Evolutionary conservation across 2,113 vertebrate species (phyloP).

Genomic region (Garra rufa): DNA sequence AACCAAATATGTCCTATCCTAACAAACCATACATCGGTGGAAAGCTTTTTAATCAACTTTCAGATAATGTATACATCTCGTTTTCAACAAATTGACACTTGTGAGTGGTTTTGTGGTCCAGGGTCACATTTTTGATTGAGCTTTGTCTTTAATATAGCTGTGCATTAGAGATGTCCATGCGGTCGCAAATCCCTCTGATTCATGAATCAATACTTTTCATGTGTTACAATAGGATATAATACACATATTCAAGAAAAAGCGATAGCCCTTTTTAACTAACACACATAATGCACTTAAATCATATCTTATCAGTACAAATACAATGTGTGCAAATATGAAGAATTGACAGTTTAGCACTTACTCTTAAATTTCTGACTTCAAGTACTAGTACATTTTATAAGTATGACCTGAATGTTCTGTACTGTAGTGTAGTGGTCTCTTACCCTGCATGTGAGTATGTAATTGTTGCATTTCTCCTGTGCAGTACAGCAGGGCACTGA

Average conservation of each 20-base stretch:
- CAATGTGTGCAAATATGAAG: neutral
- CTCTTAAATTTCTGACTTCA: too few species aligned
- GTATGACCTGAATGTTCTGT: neutral
- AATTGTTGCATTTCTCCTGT: slow-evolving; percentile 73
- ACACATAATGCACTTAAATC: neutral
- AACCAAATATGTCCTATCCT: too few species aligned
- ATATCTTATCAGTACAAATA: neutral
- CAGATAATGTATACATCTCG: too few species aligned
- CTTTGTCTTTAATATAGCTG: too few species aligned
- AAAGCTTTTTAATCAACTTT: too few species aligned
- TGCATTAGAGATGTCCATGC: too few species aligned
- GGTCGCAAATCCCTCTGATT: neutral
- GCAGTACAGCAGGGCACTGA: slow-evolving; percentile 59
- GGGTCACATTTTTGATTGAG: too few species aligned
- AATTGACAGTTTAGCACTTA: neutral
- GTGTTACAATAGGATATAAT: neutral
- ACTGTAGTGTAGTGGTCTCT: slow-evolving; percentile 1
- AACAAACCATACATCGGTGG: too few species aligned
- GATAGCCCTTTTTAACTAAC: neutral
- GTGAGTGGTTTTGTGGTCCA: too few species aligned
- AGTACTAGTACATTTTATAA: neutral
- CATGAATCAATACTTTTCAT: neutral
- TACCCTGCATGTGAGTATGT: slow-evolving; percentile 70
- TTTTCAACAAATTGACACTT: too few species aligned
- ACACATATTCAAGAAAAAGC: neutral